These are phyloP conservation scores for Tinea pellionella DNA, from an alignment of 2,888 invertebrate genomes.

Conservation along the genomic window DNA sequence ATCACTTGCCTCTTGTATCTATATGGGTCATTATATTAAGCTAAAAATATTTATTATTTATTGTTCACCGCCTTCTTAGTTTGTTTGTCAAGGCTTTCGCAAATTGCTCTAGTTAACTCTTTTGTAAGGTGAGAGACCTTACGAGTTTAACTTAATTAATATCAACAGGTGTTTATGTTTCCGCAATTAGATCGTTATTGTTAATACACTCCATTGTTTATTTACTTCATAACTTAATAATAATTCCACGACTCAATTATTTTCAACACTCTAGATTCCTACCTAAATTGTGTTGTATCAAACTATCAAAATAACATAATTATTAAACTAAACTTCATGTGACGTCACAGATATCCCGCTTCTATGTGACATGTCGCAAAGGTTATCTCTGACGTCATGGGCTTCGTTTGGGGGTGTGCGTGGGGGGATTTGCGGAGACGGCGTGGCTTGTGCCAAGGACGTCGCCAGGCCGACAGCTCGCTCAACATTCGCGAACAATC, in stretches of 20 bases:
- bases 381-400: conserved; percentile 9
- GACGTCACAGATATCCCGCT: conserved; percentile 53
- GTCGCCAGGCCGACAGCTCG: conserved; percentile 61
- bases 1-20: not conserved
- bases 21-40: not conserved
- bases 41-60: not conserved
- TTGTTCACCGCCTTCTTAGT: not conserved
- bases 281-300: no score
- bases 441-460: conserved; percentile 59
- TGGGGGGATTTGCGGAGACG: conserved; percentile 37
- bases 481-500: conserved; percentile 52
- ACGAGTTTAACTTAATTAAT: not conserved
- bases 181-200: not conserved
- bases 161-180: not conserved
- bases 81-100: not conserved
- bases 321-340: conserved; percentile 18
- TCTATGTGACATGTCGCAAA: conserved; percentile 24
- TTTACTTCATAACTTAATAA: not conserved
- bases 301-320: not conserved
- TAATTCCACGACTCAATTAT: not conserved
- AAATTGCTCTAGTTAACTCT: not conserved
- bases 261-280: not conserved
- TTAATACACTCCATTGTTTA: not conserved
- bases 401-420: conserved; percentile 29
- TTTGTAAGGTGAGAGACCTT: not conserved